Conservation (phyloP, 2,113 vertebrate genomes). For the Cygnus atratus region DNA sequence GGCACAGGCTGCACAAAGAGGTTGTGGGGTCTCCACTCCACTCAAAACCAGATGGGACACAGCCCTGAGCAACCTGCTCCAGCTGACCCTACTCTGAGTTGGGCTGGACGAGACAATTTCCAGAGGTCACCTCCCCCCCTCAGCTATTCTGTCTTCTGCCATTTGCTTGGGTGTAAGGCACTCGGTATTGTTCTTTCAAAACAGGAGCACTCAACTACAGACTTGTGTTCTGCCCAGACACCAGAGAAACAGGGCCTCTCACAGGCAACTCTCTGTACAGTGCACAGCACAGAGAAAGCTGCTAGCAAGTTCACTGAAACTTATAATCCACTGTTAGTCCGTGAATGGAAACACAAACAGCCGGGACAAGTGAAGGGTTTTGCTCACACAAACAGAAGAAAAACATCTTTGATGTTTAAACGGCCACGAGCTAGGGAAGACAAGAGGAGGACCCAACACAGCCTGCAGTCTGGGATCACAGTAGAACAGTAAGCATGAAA, state of each 20-base stretch:
- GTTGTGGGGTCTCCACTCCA: background rate
- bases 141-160: background rate
- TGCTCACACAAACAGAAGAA: background rate
- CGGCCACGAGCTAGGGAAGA: background rate
- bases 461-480: background rate
- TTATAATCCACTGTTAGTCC: background rate
- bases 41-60: background rate
- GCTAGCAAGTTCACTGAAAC: background rate
- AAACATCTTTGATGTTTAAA: background rate
- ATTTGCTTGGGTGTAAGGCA: background rate
- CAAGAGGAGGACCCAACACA: background rate
- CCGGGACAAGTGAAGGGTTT: background rate
- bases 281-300: background rate
- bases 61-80: background rate
- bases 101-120: too few relatives aligned
- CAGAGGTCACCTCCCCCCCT: background rate
- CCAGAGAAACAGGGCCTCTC: background rate
- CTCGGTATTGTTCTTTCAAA: background rate
- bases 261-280: background rate
- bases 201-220: background rate
- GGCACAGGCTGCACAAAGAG: background rate
- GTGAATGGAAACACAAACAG: background rate
- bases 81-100: background rate
- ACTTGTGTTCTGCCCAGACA: accelerated
- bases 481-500: background rate